Conservation (phyloP, 1,140 invertebrate species). For the Amyelois transitella region DNA sequence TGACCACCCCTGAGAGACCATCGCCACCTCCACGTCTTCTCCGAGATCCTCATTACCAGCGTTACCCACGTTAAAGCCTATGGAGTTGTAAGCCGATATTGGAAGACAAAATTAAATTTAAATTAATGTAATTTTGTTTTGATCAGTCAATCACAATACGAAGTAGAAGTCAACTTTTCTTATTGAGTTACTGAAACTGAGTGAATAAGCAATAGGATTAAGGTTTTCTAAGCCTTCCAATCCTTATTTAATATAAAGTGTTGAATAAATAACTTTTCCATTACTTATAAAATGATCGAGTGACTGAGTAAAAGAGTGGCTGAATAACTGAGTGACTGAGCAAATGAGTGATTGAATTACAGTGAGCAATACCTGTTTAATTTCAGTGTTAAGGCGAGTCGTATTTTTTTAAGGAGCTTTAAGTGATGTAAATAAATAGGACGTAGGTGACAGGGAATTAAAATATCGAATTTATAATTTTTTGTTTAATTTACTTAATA, state of each 20-base stretch:
- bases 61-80: background rate
- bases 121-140: background rate
- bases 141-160: background rate
- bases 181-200: too few species aligned
- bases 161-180: too few species aligned
- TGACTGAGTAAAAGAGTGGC: background rate
- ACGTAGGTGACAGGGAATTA: too few species aligned
- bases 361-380: slow-evolving; percentile 32
- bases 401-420: background rate
- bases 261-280: background rate
- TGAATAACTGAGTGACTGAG: background rate
- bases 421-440: too few species aligned
- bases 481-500: too few species aligned
- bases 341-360: background rate
- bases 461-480: too few species aligned
- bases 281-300: background rate
- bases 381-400: slow-evolving; percentile 8
- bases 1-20: slow-evolving; percentile 11
- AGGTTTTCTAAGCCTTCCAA: background rate
- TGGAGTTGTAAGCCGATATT: slow-evolving; percentile 23
- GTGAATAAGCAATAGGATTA: background rate
- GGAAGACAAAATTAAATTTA: slow-evolving; percentile 16
- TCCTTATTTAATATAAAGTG: background rate
- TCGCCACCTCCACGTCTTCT: background rate
- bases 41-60: background rate